phyloP scores from a whole-genome alignment of 2,888 invertebrate genomes.

The Drosophila borborema region DNA sequence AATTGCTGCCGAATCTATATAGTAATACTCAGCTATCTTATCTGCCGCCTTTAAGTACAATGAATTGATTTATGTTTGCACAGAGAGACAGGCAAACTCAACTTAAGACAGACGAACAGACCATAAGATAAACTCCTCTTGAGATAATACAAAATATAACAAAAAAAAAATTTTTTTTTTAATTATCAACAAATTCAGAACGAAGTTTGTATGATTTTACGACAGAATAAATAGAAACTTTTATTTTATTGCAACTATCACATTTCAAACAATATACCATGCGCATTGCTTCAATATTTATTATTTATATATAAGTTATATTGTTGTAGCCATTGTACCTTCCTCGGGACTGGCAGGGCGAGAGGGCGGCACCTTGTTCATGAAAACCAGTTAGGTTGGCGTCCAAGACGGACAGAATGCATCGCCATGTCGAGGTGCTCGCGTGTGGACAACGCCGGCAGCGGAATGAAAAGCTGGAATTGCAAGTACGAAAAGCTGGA shows the following conservation, averaged over 20 bases:
- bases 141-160: too few species aligned
- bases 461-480: conserved; percentile 70
- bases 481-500: conserved; percentile 29
- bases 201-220: background rate
- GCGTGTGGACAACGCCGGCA: conserved; percentile 67
- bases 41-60: too few species aligned
- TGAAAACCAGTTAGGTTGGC: conserved; percentile 65
- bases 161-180: background rate
- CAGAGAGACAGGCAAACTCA: too few species aligned
- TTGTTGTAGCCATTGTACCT: conserved; percentile 8
- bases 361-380: conserved; percentile 30
- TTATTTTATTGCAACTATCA: background rate
- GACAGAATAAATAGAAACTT: background rate
- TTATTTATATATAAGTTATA: conserved; percentile 6
- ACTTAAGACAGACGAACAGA: too few species aligned
- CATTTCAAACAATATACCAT: background rate
- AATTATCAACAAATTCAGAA: background rate
- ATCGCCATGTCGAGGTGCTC: conserved; percentile 51
- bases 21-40: too few species aligned
- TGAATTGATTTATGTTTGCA: too few species aligned
- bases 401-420: conserved; percentile 22
- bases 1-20: too few species aligned
- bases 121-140: too few species aligned
- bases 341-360: background rate
- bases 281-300: background rate